Conservation (phyloP, 2,888 invertebrate species). For the Polylopha cassiicola region DNA sequence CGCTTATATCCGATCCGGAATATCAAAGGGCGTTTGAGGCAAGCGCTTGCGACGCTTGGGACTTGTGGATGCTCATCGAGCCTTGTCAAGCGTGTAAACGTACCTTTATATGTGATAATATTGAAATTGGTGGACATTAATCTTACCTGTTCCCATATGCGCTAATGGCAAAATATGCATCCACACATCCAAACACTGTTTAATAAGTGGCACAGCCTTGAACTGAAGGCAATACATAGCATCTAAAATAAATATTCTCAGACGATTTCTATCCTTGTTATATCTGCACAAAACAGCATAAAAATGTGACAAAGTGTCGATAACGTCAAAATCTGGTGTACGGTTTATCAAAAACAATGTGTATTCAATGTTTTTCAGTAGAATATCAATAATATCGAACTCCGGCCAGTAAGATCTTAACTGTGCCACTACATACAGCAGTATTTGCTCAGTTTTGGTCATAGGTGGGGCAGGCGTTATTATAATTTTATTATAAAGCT, state of each 20-base stretch:
- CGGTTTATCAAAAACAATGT: slow-evolving; percentile 53
- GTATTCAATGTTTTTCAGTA: slow-evolving; percentile 54
- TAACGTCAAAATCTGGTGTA: slow-evolving; percentile 51
- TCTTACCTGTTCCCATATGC: slow-evolving; percentile 58
- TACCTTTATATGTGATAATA: no score
- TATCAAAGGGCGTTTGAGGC: no score
- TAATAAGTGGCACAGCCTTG: slow-evolving; percentile 56
- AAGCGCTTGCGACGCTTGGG: no score
- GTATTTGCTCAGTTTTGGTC: slow-evolving; percentile 57
- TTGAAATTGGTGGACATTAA: no score
- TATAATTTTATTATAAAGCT: slow-evolving; percentile 43
- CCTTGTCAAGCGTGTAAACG: no score
- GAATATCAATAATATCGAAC: slow-evolving; percentile 37
- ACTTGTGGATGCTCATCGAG: no score
- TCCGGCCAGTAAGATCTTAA: slow-evolving; percentile 33
- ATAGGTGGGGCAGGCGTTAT: slow-evolving; percentile 50
- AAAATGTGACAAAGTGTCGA: slow-evolving; percentile 61
- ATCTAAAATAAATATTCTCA: slow-evolving; percentile 60
- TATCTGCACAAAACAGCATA: slow-evolving; percentile 62
- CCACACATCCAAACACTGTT: slow-evolving; percentile 63
- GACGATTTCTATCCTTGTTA: slow-evolving; percentile 43
- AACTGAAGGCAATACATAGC: slow-evolving; percentile 68
- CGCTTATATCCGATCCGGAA: no score
- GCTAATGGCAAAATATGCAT: slow-evolving; percentile 58
- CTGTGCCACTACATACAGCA: slow-evolving; percentile 49